These are phyloP conservation scores for Solea senegalensis DNA, from an alignment of 2,113 vertebrate species.

Conservation along the genomic window DNA sequence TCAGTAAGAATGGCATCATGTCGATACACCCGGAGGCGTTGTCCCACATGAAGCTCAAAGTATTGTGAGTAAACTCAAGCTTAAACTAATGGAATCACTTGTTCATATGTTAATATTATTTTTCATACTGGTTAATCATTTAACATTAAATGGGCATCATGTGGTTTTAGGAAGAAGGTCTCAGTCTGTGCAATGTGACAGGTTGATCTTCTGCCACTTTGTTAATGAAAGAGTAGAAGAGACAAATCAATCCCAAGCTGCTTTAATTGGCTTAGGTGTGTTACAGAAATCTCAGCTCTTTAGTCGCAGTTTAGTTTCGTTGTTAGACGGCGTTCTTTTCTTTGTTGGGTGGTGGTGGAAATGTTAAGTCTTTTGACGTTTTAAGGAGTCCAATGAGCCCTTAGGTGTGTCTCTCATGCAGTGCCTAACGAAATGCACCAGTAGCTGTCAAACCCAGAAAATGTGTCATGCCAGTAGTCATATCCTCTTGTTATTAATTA, in stretches of 20 bases:
- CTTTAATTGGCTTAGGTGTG: neutral
- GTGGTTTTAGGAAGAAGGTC: neutral
- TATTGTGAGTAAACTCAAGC: slow-evolving; percentile 86
- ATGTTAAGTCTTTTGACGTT: slow-evolving; percentile 18
- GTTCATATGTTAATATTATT: neutral
- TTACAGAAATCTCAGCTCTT: slow-evolving; percentile 6
- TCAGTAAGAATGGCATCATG: slow-evolving; percentile 96
- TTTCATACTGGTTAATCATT: neutral
- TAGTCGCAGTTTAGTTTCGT: neutral
- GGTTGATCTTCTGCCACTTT: neutral
- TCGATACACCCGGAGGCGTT: slow-evolving; percentile 94
- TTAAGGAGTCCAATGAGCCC: slow-evolving; percentile 18
- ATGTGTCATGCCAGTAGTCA: slow-evolving; percentile 1
- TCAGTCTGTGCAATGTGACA: neutral
- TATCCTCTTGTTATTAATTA: slow-evolving; percentile 41
- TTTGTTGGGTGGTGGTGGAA: neutral
- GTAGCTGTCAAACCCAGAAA: slow-evolving; percentile 24
- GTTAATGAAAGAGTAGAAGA: neutral
- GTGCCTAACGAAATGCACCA: slow-evolving; percentile 25
- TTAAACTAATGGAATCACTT: neutral
- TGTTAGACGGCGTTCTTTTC: neutral
- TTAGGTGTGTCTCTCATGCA: slow-evolving; percentile 8
- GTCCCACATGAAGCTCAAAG: slow-evolving; percentile 91
- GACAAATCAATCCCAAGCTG: neutral
- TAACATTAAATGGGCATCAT: slow-evolving; percentile 1